Percentiles rank a stretch among this genome's conserved stretches.
Conservation (phyloP, 2,888 invertebrate genomes). For the Drosophila neotestacea region DNA sequence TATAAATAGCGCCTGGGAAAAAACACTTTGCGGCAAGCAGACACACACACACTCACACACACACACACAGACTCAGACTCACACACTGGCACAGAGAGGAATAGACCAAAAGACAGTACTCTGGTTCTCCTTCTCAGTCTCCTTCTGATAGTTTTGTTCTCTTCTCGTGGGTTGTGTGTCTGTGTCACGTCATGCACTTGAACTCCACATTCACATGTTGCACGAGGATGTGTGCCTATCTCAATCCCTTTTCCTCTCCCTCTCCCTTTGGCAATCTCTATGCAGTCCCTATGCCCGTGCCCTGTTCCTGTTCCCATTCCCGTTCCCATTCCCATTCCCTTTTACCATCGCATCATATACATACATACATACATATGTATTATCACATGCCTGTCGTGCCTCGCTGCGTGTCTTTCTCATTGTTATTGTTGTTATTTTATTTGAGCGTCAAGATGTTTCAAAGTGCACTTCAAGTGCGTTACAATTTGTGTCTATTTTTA, state of each 20-base stretch:
- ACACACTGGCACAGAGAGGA: slow-evolving; percentile 11
- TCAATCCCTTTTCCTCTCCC: background rate
- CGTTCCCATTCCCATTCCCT: background rate
- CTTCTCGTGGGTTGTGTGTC: slow-evolving; percentile 35
- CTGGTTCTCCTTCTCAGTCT: slow-evolving; percentile 1
- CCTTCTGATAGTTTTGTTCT: background rate
- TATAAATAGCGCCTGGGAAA: slow-evolving; percentile 83
- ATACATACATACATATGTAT: slow-evolving; percentile 12
- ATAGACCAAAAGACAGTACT: slow-evolving; percentile 8
- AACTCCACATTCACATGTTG: slow-evolving; percentile 71
- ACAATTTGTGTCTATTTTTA: slow-evolving; percentile 71
- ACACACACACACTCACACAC: slow-evolving; percentile 20
- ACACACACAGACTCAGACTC: slow-evolving; percentile 12
- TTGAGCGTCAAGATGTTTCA: slow-evolving; percentile 72
- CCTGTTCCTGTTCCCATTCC: slow-evolving; percentile 14
- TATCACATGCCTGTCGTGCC: slow-evolving; percentile 59
- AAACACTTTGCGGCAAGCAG: slow-evolving; percentile 73
- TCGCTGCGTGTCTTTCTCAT: slow-evolving; percentile 36
- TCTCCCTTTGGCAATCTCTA: slow-evolving; percentile 2
- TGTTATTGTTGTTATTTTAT: slow-evolving; percentile 41
- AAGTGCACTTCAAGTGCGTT: slow-evolving; percentile 78
- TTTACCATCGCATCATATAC: slow-evolving; percentile 15
- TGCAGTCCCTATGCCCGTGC: slow-evolving; percentile 10
- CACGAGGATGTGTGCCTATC: slow-evolving; percentile 18
- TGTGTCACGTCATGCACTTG: slow-evolving; percentile 73